Evolutionary conservation across 2,113 vertebrate genomes (phyloP).

Genomic region (Mohoua ochrocephala): DNA sequence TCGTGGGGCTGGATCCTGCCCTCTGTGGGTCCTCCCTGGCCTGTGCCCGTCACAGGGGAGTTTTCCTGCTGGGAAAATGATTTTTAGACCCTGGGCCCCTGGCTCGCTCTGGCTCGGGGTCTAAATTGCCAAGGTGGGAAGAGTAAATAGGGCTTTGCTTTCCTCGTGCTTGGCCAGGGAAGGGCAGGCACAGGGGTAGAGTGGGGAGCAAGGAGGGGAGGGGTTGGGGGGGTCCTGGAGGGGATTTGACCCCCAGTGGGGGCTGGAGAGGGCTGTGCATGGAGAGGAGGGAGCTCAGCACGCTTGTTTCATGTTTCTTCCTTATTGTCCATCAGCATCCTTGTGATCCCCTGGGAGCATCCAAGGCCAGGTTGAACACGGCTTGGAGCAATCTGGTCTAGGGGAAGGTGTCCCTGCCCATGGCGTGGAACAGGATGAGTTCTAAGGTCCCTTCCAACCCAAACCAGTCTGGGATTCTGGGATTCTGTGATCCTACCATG

Average conservation of each 20-base stretch:
- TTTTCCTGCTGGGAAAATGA: background rate
- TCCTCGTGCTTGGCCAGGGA: background rate
- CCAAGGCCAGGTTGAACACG: background rate
- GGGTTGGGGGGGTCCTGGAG: background rate
- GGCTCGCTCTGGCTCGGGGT: fast-evolving
- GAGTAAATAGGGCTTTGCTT: fast-evolving
- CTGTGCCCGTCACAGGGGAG: background rate
- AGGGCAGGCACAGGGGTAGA: background rate
- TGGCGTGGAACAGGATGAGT: fast-evolving
- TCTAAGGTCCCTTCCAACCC: background rate
- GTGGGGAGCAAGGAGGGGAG: background rate
- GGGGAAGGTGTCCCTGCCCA: background rate
- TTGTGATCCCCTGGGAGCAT: background rate
- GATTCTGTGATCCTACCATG: fast-evolving
- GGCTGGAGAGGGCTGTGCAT: background rate
- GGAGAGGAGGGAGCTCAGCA: background rate
- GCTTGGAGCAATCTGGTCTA: background rate
- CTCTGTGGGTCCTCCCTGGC: background rate
- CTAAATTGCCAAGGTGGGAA: fast-evolving
- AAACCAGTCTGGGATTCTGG: background rate
- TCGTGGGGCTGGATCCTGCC: background rate
- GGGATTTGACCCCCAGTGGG: background rate
- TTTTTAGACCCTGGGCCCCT: fast-evolving
- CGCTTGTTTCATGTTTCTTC: background rate
- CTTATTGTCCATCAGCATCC: background rate